Percentiles rank a stretch among this genome's conserved stretches.
These are phyloP conservation scores for Catostomus latipinnis DNA, from an alignment of 2,797 vertebrate genomes.

Conservation along the genomic window DNA sequence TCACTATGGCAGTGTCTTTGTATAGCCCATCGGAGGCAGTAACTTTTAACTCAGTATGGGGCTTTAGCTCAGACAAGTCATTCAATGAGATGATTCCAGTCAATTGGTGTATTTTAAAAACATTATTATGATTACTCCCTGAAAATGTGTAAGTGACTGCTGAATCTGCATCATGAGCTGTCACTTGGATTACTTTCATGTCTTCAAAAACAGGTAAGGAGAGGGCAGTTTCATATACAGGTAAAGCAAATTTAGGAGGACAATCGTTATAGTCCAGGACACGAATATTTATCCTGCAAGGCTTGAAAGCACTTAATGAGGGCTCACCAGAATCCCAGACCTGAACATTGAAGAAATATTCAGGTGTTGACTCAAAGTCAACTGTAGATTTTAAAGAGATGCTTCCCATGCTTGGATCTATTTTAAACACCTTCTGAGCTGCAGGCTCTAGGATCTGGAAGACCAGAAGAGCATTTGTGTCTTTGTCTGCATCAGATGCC, in stretches of 20 bases:
- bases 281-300: conserved; percentile 83
- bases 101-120: conserved; percentile 81
- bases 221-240: conserved; percentile 79
- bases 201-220: conserved; percentile 81
- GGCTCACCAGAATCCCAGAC: conserved; percentile 88
- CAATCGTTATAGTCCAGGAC: conserved; percentile 90
- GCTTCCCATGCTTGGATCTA: conserved; percentile 90
- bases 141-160: conserved; percentile 85
- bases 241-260: conserved; percentile 83
- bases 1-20: conserved; percentile 82
- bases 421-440: conserved; percentile 82
- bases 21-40: conserved; percentile 88
- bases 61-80: conserved; percentile 75
- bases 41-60: conserved; percentile 79
- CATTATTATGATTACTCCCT: conserved; percentile 80
- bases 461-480: conserved; percentile 85
- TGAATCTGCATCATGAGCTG: conserved; percentile 87
- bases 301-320: conserved; percentile 81
- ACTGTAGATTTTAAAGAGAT: conserved; percentile 80
- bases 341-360: conserved; percentile 87
- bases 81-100: conserved; percentile 83
- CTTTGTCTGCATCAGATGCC: conserved; percentile 87
- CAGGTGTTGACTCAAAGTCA: conserved; percentile 85
- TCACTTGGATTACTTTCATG: conserved; percentile 83
- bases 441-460: conserved; percentile 90